Conservation (phyloP, 2,888 invertebrate species). For the Diadromus collaris region DNA sequence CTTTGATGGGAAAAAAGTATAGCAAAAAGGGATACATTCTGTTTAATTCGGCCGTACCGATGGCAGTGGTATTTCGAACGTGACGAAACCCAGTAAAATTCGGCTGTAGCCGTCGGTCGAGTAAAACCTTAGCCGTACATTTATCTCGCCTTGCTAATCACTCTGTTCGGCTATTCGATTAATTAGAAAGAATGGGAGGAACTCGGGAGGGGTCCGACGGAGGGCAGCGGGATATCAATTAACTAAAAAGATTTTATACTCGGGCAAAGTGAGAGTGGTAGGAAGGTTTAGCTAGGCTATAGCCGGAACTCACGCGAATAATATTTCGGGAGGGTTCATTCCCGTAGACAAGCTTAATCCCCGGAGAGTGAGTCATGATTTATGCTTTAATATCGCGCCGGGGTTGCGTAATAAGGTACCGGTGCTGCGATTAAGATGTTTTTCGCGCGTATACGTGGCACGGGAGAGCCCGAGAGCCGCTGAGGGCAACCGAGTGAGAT, state of each 20-base stretch:
- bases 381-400: constrained; percentile 77
- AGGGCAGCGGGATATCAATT: constrained; percentile 53
- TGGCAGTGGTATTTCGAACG: constrained; percentile 25
- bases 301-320: constrained; percentile 55
- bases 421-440: constrained; percentile 73
- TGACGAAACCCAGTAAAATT: constrained; percentile 30
- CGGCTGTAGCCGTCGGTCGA: not conserved
- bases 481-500: constrained; percentile 37
- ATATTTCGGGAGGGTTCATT: constrained; percentile 62
- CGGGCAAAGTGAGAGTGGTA: not conserved
- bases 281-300: constrained; percentile 27
- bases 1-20: constrained; percentile 51
- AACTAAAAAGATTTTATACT: constrained; percentile 55
- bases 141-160: constrained; percentile 45
- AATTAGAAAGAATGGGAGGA: constrained; percentile 49
- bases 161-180: constrained; percentile 48
- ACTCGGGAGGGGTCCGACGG: constrained; percentile 27
- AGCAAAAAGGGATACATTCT: constrained; percentile 38
- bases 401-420: constrained; percentile 73
- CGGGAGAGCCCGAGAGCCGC: constrained; percentile 24
- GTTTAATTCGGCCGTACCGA: constrained; percentile 17
- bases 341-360: constrained; percentile 68
- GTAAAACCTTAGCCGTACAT: constrained; percentile 31
- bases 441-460: constrained; percentile 64
- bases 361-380: constrained; percentile 77